Evolutionary conservation across 2,797 vertebrate species (phyloP), one percentile per base, ranked within the genome.

Genomic region (Lacerta viridis): DNA sequence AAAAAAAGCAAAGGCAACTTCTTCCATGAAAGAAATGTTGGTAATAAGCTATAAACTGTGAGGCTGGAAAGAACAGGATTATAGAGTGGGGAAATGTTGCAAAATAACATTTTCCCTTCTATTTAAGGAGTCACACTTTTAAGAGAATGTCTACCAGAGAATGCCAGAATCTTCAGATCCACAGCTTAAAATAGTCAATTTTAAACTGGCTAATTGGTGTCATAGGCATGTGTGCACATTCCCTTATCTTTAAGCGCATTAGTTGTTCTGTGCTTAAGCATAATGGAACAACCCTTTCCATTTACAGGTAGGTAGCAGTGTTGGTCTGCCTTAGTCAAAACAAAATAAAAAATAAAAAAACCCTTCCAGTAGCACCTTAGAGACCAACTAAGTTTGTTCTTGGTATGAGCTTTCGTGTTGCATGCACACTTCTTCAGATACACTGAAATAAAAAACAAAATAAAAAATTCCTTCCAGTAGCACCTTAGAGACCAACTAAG

Each of bases 31-130:
- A 36, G 55, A 66, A 59, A 50, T 29, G 15, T 36, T 76, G 41
- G 25, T 36, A 66, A 68, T 83, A 88, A 88, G 39, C 86, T 81
- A 61, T 64, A 50, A 36, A 33, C 46, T 75, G 29, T 64, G 59
- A 33, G 33, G 23, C 33, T 75, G 80, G 29, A 82, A 87, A 87
- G 71, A 76, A 64, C 71, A 75, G 79, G 6, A 75, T 64, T 74
- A 61, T 15, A 11, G 10, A 7, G 36, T n/a, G 33, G 7, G 4
- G 10, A 79, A 46, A 74, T 36, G 29, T 7, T 46, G 6, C 41
- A 82, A 87, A 82, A 87, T 27, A 76, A 71, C 55, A 25, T 43
- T 71, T 27, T 4, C 27, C 39, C 33, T 29, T 50, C 27, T 20
- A 75, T 75, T 33, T 36, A 46, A 74, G 33, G 4, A 27, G 39